phyloP scores from a whole-genome alignment of 1,140 invertebrate species.

The Oryzaephilus surinamensis region DNA sequence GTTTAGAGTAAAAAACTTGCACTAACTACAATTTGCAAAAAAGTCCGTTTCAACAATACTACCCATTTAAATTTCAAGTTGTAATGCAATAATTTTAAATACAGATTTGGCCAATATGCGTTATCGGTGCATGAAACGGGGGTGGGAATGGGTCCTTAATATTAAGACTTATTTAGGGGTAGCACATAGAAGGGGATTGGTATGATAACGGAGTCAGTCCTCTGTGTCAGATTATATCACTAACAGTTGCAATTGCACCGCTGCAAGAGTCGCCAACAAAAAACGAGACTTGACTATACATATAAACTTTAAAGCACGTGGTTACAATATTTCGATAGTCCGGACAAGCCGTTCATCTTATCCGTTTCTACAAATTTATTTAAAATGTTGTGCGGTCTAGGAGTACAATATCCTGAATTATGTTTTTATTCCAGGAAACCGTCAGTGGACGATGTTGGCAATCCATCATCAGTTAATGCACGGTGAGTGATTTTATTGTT shows the following conservation, averaged over 20 bases:
- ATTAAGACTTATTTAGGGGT: constrained; percentile 32
- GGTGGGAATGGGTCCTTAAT: constrained; percentile 16
- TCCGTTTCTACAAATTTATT: constrained; percentile 7
- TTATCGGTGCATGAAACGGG: constrained; percentile 18
- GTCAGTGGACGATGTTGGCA: constrained; percentile 57
- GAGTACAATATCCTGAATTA: constrained; percentile 39
- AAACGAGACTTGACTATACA: too few relatives aligned
- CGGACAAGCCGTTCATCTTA: constrained; percentile 2
- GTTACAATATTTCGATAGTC: too few relatives aligned
- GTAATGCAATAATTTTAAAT: too few relatives aligned
- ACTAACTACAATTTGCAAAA: too few relatives aligned
- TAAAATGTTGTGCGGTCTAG: constrained; percentile 27
- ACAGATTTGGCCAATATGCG: too few relatives aligned
- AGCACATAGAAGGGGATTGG: constrained; percentile 16
- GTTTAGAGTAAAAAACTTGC: too few relatives aligned
- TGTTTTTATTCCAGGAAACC: constrained; percentile 61
- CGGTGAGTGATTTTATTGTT: constrained; percentile 46
- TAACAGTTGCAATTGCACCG: constrained; percentile 17
- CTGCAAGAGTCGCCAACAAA: neutral
- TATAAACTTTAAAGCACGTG: too few relatives aligned
- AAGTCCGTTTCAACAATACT: too few relatives aligned
- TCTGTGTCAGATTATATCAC: constrained; percentile 16
- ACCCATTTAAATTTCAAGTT: too few relatives aligned
- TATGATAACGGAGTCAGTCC: constrained; percentile 11
- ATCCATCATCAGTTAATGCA: constrained; percentile 57